A percentile compares a stretch with the other conserved stretches of the same genome.
phyloP scores from a whole-genome alignment of 2,797 vertebrate genomes.

The Tinamus major region DNA sequence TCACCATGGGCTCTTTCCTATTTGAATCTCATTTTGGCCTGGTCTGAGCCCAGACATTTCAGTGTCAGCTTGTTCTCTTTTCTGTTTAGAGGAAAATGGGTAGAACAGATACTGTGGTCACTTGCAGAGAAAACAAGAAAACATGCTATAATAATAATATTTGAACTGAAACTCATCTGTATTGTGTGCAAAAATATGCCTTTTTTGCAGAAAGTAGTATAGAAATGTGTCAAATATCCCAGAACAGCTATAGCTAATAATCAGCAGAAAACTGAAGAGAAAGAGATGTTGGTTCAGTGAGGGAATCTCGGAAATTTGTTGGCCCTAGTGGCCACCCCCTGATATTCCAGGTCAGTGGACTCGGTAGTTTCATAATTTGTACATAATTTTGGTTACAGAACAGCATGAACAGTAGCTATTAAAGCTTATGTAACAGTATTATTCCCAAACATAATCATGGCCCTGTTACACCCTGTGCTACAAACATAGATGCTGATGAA shows the following conservation, averaged over 20 bases:
- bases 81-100: background rate
- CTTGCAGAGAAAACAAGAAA: background rate
- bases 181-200: background rate
- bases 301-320: background rate
- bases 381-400: background rate
- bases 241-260: background rate
- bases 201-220: background rate
- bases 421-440: background rate
- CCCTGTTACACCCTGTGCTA: background rate
- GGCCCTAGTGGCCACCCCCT: background rate
- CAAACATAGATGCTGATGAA: background rate
- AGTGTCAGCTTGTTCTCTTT: background rate
- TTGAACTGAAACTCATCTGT: background rate
- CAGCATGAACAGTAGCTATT: rapidly evolving
- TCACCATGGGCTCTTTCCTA: background rate
- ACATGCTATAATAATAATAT: too few species aligned
- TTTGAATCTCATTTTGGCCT: background rate
- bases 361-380: background rate
- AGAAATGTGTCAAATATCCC: background rate
- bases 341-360: background rate
- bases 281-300: background rate
- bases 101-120: background rate
- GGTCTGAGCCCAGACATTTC: background rate
- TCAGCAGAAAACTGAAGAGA: background rate
- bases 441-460: background rate